Evolutionary conservation across 2,113 vertebrate genomes (phyloP), one percentile per base, ranked within the genome.

Genomic region (Oreocharis arfaki): DNA sequence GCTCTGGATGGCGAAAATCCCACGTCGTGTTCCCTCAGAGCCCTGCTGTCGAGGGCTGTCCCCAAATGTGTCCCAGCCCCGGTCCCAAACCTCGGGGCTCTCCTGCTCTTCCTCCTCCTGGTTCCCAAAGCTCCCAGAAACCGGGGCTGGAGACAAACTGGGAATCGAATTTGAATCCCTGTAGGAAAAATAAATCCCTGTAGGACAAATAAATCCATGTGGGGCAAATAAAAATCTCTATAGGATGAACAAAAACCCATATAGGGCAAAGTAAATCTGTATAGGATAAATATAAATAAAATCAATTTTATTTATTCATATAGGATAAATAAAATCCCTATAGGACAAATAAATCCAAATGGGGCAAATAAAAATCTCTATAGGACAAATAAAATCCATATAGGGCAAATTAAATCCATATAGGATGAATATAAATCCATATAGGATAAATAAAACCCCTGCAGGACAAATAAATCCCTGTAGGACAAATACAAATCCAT

Each of bases 1-100:
- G 52, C 87, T 55, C 75, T 60, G 84, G 53, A 55, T 50, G 78
- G 86, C 53, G 85, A 71, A 93, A 41, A 83, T 41, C 61, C 70
- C 70, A 10, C 3, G 0, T 63, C 76, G 26, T 32, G 35, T 71
- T 91, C 76, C 55, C 42, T n/a, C 9, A 30, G n/a, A 32, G 47
- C 17, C n/a, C 76, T 42, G 56, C 42, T 56, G 37, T 56, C 55
- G 55, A 47, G 30, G 2, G 3, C 81, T 49, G 60, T 64, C 41
- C 41, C 39, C 59, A 53, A 16, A 24, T 10, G 55, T 42, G 73
- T 47, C 74, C 65, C 67, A 78, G 3, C 21, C 13, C 55, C 0
- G 0, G 16, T 61, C 78, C 65, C 41, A 35, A 6, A 21, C 22
- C 26, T n/a, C 35, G 23, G 56, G 6, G 37, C 16, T 69, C 41